Evolutionary conservation across 2,113 vertebrate species (phyloP).

Genomic region (Talpa occidentalis): DNA sequence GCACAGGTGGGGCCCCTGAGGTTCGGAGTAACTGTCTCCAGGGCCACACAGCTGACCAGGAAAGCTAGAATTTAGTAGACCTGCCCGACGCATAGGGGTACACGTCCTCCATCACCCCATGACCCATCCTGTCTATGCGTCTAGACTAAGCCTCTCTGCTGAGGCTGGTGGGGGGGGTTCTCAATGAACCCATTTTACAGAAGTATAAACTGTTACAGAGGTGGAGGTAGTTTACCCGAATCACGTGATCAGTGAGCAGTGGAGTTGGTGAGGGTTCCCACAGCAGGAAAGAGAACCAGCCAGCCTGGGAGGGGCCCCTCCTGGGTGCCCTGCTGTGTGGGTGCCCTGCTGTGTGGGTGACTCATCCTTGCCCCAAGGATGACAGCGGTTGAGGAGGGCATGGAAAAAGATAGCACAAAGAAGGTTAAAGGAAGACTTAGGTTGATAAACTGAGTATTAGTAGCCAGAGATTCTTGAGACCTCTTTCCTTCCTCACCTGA

Average conservation of each 20-base stretch:
- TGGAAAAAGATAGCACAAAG: too few species aligned
- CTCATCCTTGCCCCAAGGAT: neutral
- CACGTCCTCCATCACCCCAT: neutral
- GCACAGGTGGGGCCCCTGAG: neutral
- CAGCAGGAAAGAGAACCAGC: neutral
- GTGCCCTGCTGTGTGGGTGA: rapidly evolving
- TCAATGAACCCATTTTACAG: neutral
- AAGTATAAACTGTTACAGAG: neutral
- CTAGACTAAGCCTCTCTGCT: neutral
- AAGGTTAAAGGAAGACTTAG: neutral
- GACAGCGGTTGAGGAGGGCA: neutral
- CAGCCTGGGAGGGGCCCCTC: neutral
- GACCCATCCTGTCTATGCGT: rapidly evolving
- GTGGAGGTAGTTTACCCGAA: neutral
- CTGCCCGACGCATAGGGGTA: neutral
- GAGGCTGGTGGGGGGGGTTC: neutral
- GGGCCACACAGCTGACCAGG: too few species aligned
- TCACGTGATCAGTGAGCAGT: neutral
- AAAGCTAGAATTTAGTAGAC: neutral
- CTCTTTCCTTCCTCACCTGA: too few species aligned
- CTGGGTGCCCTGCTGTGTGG: neutral
- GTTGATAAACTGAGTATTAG: neutral
- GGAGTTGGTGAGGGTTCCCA: neutral
- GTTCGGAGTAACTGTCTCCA: neutral
- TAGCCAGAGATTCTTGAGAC: neutral